Evolutionary conservation across 2,797 vertebrate species (phyloP).

Genomic region (Sebastes hubbsi): DNA sequence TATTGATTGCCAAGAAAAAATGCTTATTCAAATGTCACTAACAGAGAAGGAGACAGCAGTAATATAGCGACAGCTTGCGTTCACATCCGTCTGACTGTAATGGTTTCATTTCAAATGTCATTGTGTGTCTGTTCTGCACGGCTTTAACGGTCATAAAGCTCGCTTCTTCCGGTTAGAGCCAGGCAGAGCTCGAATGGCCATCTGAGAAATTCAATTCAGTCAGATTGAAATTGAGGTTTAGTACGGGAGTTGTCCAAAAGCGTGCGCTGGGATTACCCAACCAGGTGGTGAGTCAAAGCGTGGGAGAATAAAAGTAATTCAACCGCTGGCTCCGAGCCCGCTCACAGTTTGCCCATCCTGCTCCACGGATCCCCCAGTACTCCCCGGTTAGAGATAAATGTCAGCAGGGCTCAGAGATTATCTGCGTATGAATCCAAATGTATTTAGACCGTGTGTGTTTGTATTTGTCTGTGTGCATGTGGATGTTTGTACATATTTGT

Average conservation of each 20-base stretch:
- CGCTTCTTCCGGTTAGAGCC: neutral
- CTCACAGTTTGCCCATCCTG: slow-evolving; percentile 1
- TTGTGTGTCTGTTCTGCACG: neutral
- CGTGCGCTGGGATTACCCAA: slow-evolving; percentile 48
- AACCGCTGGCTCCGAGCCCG: slow-evolving; percentile 37
- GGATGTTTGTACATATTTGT: slow-evolving; percentile 41
- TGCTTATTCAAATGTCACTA: slow-evolving; percentile 61
- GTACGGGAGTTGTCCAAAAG: slow-evolving; percentile 21
- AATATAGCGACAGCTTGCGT: slow-evolving; percentile 10
- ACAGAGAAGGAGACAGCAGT: slow-evolving; percentile 7
- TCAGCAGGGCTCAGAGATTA: slow-evolving; percentile 38
- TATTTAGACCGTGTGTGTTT: neutral
- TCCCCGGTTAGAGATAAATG: slow-evolving; percentile 24
- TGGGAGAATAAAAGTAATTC: slow-evolving; percentile 49
- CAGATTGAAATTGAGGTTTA: slow-evolving; percentile 49
- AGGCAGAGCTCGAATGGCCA: slow-evolving; percentile 22
- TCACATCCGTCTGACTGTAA: slow-evolving; percentile 5
- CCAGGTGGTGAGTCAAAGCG: slow-evolving; percentile 64
- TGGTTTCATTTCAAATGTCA: slow-evolving; percentile 65
- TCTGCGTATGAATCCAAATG: slow-evolving; percentile 1
- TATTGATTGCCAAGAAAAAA: slow-evolving; percentile 45
- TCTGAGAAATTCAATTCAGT: slow-evolving; percentile 60
- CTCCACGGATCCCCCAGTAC: neutral
- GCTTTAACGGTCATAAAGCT: slow-evolving; percentile 27
- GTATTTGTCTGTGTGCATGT: neutral